These are phyloP conservation scores for Ovibos moschatus DNA, from an alignment of 2,113 vertebrate species.

Conservation along the genomic window DNA sequence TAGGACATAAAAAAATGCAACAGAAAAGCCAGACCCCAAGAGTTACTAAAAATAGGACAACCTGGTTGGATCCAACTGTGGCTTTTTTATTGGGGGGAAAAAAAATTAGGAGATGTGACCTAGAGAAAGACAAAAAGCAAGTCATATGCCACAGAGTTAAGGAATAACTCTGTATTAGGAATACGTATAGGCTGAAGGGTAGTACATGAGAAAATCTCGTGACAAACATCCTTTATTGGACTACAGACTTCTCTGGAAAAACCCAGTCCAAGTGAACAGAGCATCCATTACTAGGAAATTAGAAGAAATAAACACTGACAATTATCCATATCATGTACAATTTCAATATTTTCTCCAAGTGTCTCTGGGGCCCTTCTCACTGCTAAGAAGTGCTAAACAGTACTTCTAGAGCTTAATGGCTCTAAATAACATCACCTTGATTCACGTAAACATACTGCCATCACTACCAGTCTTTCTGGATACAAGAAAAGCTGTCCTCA, in stretches of 20 bases:
- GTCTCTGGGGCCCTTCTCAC: neutral
- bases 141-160: neutral
- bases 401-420: neutral
- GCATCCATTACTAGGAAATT: neutral
- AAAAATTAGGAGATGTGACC: slow-evolving; percentile 2
- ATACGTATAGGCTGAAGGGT: neutral
- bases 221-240: fast-evolving
- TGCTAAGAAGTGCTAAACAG: neutral
- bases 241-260: neutral
- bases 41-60: slow-evolving; percentile 56
- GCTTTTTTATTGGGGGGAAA: neutral
- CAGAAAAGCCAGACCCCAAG: slow-evolving; percentile 64
- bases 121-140: slow-evolving; percentile 52
- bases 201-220: neutral
- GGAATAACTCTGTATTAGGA: neutral
- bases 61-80: slow-evolving; percentile 42
- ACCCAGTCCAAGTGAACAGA: neutral
- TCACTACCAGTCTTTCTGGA: neutral
- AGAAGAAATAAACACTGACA: neutral
- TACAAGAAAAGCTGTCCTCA: neutral
- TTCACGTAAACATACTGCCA: neutral
- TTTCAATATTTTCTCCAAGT: neutral
- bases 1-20: slow-evolving; percentile 47
- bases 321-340: neutral
- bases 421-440: neutral